Conservation (phyloP, 2,888 invertebrate genomes). For the Polia nebulosa region DNA sequence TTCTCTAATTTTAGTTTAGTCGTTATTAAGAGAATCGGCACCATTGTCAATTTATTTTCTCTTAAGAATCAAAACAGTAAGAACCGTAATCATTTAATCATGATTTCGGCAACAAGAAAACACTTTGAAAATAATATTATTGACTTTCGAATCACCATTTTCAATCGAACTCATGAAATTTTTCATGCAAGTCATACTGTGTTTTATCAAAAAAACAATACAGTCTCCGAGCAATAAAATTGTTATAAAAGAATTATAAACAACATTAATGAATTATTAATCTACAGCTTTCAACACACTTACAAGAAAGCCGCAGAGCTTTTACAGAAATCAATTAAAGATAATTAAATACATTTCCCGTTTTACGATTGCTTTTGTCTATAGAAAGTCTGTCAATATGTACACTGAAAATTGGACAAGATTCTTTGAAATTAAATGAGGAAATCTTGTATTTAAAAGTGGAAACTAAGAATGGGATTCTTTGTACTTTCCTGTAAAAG, state of each 20-base stretch:
- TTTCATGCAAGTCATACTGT: neutral
- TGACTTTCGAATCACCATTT: neutral
- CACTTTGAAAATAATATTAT: no score
- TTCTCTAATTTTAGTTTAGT: no score
- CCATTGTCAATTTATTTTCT: no score
- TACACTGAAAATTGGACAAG: neutral
- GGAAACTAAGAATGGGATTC: neutral
- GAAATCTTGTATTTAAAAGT: neutral
- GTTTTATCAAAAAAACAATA: neutral
- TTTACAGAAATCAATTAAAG: constrained; percentile 13
- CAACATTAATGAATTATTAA: constrained; percentile 4
- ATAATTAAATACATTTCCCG: constrained; percentile 8
- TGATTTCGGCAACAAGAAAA: neutral
- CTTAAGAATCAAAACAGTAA: no score
- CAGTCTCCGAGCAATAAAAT: neutral
- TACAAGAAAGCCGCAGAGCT: neutral
- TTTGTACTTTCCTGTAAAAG: neutral
- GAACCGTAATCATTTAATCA: no score
- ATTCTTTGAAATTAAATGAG: constrained; percentile 1
- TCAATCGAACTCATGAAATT: constrained; percentile 15
- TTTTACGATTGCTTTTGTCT: neutral
- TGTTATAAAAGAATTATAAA: neutral
- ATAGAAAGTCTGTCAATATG: neutral
- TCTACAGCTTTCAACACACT: constrained; percentile 19
- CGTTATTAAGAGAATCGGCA: no score